Percentiles rank a stretch among this genome's conserved stretches.
phyloP scores from a whole-genome alignment of 2,113 vertebrate genomes.

The Ia io region DNA sequence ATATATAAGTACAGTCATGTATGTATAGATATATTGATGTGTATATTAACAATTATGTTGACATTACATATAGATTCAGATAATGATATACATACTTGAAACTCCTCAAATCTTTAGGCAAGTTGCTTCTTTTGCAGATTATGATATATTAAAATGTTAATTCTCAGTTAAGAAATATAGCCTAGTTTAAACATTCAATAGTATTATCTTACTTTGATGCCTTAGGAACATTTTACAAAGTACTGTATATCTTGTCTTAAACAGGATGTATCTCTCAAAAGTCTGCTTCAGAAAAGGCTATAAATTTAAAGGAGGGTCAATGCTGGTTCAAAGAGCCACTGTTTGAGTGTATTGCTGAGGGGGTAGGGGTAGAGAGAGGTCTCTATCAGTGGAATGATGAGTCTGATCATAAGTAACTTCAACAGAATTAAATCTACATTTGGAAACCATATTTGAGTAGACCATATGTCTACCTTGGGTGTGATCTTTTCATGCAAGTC shows the following conservation, averaged over 20 bases:
- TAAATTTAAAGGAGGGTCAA: neutral
- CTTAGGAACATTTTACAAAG: constrained; percentile 24
- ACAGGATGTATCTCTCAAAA: neutral
- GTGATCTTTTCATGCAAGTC: constrained; percentile 34
- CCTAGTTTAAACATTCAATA: neutral
- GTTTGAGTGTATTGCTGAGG: neutral
- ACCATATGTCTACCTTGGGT: neutral
- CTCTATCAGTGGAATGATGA: neutral
- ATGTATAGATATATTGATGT: neutral
- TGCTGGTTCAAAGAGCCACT: neutral
- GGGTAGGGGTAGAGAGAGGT: neutral
- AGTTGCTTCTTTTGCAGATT: constrained; percentile 6
- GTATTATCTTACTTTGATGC: neutral
- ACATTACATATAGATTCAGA: neutral
- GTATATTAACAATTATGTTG: neutral
- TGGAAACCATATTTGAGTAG: neutral
- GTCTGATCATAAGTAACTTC: constrained; percentile 17
- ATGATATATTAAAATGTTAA: constrained; percentile 3
- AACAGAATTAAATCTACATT: neutral
- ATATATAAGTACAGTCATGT: neutral
- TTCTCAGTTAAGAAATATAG: constrained; percentile 25
- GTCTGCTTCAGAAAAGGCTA: neutral
- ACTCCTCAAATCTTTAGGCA: neutral
- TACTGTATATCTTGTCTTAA: constrained; percentile 12
- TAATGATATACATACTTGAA: neutral